Evolutionary conservation across 2,113 vertebrate species (phyloP), one percentile per base, ranked within the genome.

Genomic region (Amblyopsis rosae): DNA sequence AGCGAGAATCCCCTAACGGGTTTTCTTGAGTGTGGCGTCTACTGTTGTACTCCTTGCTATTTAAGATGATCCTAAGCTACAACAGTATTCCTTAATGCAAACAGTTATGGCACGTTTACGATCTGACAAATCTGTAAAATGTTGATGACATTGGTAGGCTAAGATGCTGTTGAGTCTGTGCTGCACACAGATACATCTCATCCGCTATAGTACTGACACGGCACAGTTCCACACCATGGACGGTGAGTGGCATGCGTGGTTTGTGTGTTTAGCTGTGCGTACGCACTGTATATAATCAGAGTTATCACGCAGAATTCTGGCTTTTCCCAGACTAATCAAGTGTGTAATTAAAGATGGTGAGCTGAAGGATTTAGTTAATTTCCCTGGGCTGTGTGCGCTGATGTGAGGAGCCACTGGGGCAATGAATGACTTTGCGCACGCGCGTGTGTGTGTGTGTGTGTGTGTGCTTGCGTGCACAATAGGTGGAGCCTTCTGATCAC

Each of bases 271-370:
- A 54, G n/a, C 51, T 15, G 51, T 54, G 12, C 13, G n/a, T 54
- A 58, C 0, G 35, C 6, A 26, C 26, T 26, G 26, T 26, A 26
- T 26, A 26, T 26, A n/a, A 78, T 77, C 76, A 54, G 76, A 73
- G 60, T 70, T 74, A 65, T 80, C 67, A 59, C 67, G 53, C 73
- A 85, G 75, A 17, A 54, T 75, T 51, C 10, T 1, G 57, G 49
- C 56, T 73, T 76, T 73, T 73, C 54, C 60, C 65, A 33, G 60
- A 69, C 75, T 77, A 86, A 85, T 86, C 76, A 65, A 64, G 76
- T 71, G 33, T 64, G 74, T 80, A 80, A 86, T 87, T 80, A 85
- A 86, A 83, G 74, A 85, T 76, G 67, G 51, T 66, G 70, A 81
- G 73, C 62, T 59, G 50, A 70, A 79, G 73, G 64, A 88, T 75